These are phyloP conservation scores for Parthenolecanium corni DNA, from an alignment of 2,888 invertebrate genomes.

Conservation along the genomic window DNA sequence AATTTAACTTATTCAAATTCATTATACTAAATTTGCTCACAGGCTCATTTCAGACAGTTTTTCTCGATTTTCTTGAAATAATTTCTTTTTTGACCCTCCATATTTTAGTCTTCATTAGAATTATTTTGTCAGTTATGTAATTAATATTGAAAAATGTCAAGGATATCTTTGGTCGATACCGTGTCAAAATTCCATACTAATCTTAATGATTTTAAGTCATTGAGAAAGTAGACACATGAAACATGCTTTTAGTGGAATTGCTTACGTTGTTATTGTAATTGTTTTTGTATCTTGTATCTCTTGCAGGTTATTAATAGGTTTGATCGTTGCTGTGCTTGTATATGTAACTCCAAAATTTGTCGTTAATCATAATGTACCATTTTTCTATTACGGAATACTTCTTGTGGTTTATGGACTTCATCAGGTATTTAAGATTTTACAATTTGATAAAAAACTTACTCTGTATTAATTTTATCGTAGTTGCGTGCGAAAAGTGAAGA, in stretches of 20 bases:
- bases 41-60: too few relatives aligned
- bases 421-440: conserved; percentile 50
- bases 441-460: neutral
- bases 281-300: too few relatives aligned
- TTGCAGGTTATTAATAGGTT: conserved; percentile 65
- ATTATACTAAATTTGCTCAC: too few relatives aligned
- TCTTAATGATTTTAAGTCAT: too few relatives aligned
- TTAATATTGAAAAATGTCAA: neutral
- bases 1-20: too few relatives aligned
- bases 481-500: neutral
- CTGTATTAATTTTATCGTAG: neutral
- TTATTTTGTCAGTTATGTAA: neutral
- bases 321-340: conserved; percentile 71
- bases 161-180: too few relatives aligned
- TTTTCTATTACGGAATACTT: conserved; percentile 64
- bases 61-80: too few relatives aligned
- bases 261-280: too few relatives aligned
- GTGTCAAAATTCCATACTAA: too few relatives aligned
- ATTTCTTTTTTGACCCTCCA: neutral
- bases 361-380: conserved; percentile 51
- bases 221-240: too few relatives aligned
- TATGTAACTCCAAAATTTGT: conserved; percentile 70
- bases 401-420: conserved; percentile 74
- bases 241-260: too few relatives aligned
- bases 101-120: neutral